phyloP scores from a whole-genome alignment of 1,140 invertebrate genomes.

The Trachymyrmex cornetzi region DNA sequence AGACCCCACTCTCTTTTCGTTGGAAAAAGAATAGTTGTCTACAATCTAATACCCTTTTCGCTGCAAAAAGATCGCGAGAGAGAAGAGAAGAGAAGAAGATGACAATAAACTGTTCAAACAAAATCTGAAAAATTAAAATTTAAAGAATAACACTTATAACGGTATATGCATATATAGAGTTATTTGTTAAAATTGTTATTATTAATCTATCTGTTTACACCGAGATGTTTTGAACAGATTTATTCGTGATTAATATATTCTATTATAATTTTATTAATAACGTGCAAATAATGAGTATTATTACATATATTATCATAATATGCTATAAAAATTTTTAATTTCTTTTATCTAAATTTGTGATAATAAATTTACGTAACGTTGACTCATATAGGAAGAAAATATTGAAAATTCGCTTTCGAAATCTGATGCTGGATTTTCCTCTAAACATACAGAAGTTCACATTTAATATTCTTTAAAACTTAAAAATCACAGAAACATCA shows the following conservation, averaged over 20 bases:
- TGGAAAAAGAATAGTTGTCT: conserved; percentile 18
- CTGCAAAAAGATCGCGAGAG: background rate
- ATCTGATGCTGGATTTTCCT: background rate
- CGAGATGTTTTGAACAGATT: background rate
- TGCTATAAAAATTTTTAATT: conserved; percentile 22
- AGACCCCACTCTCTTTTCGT: background rate
- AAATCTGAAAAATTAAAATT: conserved; percentile 3
- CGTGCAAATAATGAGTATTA: background rate
- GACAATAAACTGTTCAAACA: background rate
- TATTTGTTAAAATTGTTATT: background rate
- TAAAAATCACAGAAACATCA: conserved; percentile 43
- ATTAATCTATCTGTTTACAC: background rate
- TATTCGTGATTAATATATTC: background rate
- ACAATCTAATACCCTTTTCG: background rate
- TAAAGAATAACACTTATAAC: background rate
- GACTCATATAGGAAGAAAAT: conserved; percentile 9
- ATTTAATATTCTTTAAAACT: conserved; percentile 43
- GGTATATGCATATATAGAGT: background rate
- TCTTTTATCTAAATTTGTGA: background rate
- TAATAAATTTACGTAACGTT: background rate
- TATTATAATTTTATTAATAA: background rate
- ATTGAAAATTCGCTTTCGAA: conserved; percentile 35
- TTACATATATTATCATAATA: conserved; percentile 7
- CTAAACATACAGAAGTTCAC: background rate
- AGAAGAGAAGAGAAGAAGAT: too few species aligned